Percentiles rank a stretch among this genome's conserved stretches.
Evolutionary conservation across 2,113 vertebrate species (phyloP).

Genomic region (Connochaetes taurinus): DNA sequence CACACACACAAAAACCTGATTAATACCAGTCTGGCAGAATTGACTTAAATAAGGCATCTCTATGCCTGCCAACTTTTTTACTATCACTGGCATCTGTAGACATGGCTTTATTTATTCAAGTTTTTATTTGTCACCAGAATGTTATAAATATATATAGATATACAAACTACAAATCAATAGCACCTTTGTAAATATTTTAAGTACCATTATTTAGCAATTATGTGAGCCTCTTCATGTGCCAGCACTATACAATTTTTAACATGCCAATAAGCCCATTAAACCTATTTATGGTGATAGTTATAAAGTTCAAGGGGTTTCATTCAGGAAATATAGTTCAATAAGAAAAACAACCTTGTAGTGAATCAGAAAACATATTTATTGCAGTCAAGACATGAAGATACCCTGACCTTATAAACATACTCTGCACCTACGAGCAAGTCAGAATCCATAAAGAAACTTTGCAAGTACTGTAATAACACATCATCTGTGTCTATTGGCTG

Average conservation of each 20-base stretch:
- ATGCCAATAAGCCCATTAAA: slow-evolving; percentile 58
- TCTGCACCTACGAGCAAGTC: neutral
- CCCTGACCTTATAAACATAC: neutral
- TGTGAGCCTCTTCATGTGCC: slow-evolving; percentile 31
- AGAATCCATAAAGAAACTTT: neutral
- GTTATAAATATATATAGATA: slow-evolving; percentile 37
- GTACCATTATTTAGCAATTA: slow-evolving; percentile 73
- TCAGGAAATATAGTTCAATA: slow-evolving; percentile 50
- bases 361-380: slow-evolving; percentile 46
- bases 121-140: slow-evolving; percentile 53
- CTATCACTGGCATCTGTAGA: slow-evolving; percentile 32
- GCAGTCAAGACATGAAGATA: neutral
- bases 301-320: slow-evolving; percentile 55
- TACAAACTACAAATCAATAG: slow-evolving; percentile 54
- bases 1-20: neutral
- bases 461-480: neutral
- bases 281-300: slow-evolving; percentile 64
- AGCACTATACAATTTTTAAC: slow-evolving; percentile 61
- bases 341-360: slow-evolving; percentile 29
- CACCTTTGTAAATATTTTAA: slow-evolving; percentile 71
- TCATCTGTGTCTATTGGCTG: neutral
- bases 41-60: neutral
- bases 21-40: neutral
- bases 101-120: slow-evolving; percentile 51
- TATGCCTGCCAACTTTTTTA: slow-evolving; percentile 13